A percentile compares a stretch with the other conserved stretches of the same genome.
Conservation (phyloP, 2,797 vertebrate genomes). For the Prunella strophiata region DNA sequence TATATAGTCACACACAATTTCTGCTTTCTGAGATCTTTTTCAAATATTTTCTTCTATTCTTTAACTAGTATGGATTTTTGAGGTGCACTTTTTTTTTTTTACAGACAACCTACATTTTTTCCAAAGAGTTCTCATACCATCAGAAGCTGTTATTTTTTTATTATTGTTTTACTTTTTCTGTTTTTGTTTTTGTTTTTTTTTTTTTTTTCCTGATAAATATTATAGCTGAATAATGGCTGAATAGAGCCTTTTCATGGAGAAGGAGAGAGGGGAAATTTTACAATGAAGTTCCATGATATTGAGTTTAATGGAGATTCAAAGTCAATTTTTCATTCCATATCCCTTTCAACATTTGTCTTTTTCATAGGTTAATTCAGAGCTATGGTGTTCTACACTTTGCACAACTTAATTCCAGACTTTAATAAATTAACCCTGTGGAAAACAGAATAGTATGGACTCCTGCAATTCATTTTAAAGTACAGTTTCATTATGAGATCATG, state of each 20-base stretch:
- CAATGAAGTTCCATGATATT: neutral
- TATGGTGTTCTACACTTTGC: neutral
- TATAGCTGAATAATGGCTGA: neutral
- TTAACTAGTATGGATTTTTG: neutral
- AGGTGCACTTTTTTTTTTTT: neutral
- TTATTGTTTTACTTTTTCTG: neutral
- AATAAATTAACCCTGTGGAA: neutral
- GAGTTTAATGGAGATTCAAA: neutral
- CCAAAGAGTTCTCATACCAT: neutral
- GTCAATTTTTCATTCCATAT: neutral
- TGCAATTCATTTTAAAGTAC: neutral
- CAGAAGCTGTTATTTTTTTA: neutral
- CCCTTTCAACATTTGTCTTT: neutral
- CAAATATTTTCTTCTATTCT: neutral
- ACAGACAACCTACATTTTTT: neutral
- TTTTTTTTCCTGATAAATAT: neutral
- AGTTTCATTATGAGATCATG: neutral
- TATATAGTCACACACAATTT: rapidly evolving
- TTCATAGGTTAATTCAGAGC: neutral
- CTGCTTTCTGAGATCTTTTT: neutral
- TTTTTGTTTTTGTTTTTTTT: too few relatives aligned
- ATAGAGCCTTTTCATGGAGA: neutral
- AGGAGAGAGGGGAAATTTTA: neutral
- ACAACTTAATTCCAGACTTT: neutral
- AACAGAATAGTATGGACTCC: neutral